phyloP scores from a whole-genome alignment of 2,888 invertebrate genomes.

The Patella pellucida region DNA sequence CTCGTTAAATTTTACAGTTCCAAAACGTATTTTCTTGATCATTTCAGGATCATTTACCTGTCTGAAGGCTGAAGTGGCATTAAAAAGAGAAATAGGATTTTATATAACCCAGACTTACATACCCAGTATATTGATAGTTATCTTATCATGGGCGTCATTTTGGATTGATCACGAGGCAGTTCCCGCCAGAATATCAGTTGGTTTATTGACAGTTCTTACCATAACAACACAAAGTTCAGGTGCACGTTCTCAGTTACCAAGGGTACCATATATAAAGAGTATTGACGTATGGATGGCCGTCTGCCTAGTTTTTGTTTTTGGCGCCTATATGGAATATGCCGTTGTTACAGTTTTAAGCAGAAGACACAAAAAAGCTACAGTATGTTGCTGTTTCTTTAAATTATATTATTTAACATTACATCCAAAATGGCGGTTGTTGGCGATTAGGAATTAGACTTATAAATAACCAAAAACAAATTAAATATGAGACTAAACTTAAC shows the following conservation, averaged over 20 bases:
- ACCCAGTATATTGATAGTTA: slow-evolving; percentile 43
- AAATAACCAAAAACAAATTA: too few relatives aligned
- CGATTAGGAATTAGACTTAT: too few relatives aligned
- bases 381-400: too few relatives aligned
- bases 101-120: slow-evolving; percentile 41
- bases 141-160: slow-evolving; percentile 46
- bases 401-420: too few relatives aligned
- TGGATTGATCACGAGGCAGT: slow-evolving; percentile 49
- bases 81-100: slow-evolving; percentile 37
- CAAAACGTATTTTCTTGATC: too few relatives aligned
- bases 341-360: slow-evolving; percentile 14
- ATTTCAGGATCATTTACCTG: slow-evolving; percentile 38
- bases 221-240: slow-evolving; percentile 50
- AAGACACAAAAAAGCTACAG: slow-evolving; percentile 10
- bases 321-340: slow-evolving; percentile 22
- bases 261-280: slow-evolving; percentile 41
- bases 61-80: slow-evolving; percentile 32
- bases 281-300: slow-evolving; percentile 25
- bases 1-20: too few relatives aligned
- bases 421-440: too few relatives aligned
- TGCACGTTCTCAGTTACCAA: slow-evolving; percentile 39
- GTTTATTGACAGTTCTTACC: slow-evolving; percentile 50
- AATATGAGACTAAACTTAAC: too few relatives aligned
- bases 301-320: slow-evolving; percentile 26
- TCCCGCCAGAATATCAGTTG: slow-evolving; percentile 49